Evolutionary conservation across 92 coral and sea anemone genomes (phyloP), one percentile per base, ranked within the genome.

Genomic region (Actinernus sp.): DNA sequence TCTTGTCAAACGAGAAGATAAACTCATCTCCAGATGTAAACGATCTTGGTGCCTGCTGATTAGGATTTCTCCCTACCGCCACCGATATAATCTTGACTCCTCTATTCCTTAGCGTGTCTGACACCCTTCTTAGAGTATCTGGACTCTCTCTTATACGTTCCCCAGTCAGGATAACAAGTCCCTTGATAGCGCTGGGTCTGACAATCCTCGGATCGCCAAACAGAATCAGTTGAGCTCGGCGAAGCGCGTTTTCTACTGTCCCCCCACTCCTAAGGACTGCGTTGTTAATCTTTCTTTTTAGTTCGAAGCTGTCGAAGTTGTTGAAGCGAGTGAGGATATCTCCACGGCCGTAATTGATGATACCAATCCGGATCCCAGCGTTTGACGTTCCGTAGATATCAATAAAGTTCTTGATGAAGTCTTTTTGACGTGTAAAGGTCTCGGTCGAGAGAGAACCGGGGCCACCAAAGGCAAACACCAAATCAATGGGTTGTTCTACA

Each of bases 401-500:
- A 36, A 95, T 54, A 63, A 95, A 91, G 12, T 82, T 67, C 51
- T 95, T 81, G 79, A 95, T 84, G 56, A 91, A 91, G 58, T 73
- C 88, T 48, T 87, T 95, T 58, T 95, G 95, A 18, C 71, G 90
- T 59, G 71, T 79, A 79, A 91, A 91, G 12, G 91, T 87, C 22
- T 73, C 83, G 47, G 32, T 61, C 20, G 82, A 55, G 63, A 87
- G 76, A 21, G 44, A 65, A 26, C 85, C 92, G 8, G 97, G 75
- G 3, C 97, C 97, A 25, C 96, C 97, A 71, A 95, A 67, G 1
- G 97, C 92, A 26, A 87, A 91, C 32, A 91, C 88, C 20, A 95
- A 73, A 24, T 95, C 99, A 21, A 90, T 63, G 36, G 89, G 92
- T 59, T 85, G 81, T 34, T 90, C 97, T 90, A 80, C 22, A 58